Base-by-base conservation (phyloP, 2,113 vertebrate genomes). In the Forbesichthys agassizii region DNA sequence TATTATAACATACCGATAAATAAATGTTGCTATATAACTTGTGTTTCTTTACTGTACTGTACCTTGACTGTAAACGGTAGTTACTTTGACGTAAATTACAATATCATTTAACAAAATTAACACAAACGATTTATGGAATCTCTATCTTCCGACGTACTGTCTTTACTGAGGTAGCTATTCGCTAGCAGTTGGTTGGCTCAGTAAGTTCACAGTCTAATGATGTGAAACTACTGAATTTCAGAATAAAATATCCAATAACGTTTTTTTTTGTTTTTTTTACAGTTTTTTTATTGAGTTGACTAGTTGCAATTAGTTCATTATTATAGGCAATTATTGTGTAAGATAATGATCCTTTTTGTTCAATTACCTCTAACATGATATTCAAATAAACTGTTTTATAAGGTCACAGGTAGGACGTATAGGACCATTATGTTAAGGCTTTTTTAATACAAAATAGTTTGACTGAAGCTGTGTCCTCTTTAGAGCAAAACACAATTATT, bases 381-480 rank as follows among this genome's bases (percentile, higher is more conserved):
- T 73, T 5, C 63, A 56, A 76, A 66, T 52, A 56, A 71, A 64
- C 63, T 72, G 72, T 74, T 53, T 77, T 16, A 58, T n/a, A 5
- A 4, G 27, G 13, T 68, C 7, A 36, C 20, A 27, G 66, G 33
- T 18, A 9, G 33, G 20, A 53, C 51, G 54, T 70, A 72, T 71
- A 67, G 27, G 61, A 27, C n/a, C 9, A 61, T 82, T 64, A 47
- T 80, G 79, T 80, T 81, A 87, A 81, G 84, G 79, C 80, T 84
- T 52, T 72, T 72, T 82, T 5, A 77, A 66, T 66, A 62, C 12
- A 11, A 71, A 70, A 33, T 56, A 13, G 36, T 57, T 27, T 63
- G 51, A 65, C 61, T 48, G 33, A 75, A 66, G 9, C 13, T 67
- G 52, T n/a, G 20, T 64, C 27, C 27, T 27, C 27, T 27, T 3